Evolutionary conservation across 2,888 invertebrate genomes (phyloP), one percentile per base, ranked within the genome.

Genomic region (Malthinus flaveolus): DNA sequence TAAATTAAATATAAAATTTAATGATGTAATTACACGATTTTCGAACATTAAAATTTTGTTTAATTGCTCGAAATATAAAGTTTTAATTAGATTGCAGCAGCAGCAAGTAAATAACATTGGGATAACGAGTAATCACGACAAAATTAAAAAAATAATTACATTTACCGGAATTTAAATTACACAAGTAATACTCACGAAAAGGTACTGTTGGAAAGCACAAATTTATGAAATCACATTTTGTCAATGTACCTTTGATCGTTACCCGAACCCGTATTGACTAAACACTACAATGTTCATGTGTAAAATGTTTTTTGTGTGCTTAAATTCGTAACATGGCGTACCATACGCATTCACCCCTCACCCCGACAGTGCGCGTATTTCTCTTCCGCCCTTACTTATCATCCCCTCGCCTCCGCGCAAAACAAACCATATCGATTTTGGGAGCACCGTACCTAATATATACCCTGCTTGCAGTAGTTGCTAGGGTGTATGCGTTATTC

Each of bases 351-450:
- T 71, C 67, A 60, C 68, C 68, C 67, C 70, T 63, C 68, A 66
- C 70, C 71, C 69, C 69, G 68, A 66, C 70, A 66, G 65, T 68
- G 67, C 71, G 72, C 67, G 70, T 70, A 70, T 71, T 73, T 68
- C 72, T 70, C 71, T 74, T 73, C 72, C 74, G 72, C 72, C 71
- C 73, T 71, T 71, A 72, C 69, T 68, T 71, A 66, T 69, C 59
- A 59, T 53, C 62, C 58, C 59, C 62, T 61, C 59, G 58, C 64
- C 71, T 66, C 73, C 74, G 70, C 73, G 70, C 73, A 77, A 77
- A 79, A 79, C 77, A 78, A 76, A 77, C 78, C 76, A 75, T 79
- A 80, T 80, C 79, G 80, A 80, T 80, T 80, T 79, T 78, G 74
- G 76, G 73, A 75, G 75, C 75, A 68, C 66, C 61, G 67, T 66